Conservation (phyloP, 2,888 invertebrate genomes). For the Nudaria mundana region DNA sequence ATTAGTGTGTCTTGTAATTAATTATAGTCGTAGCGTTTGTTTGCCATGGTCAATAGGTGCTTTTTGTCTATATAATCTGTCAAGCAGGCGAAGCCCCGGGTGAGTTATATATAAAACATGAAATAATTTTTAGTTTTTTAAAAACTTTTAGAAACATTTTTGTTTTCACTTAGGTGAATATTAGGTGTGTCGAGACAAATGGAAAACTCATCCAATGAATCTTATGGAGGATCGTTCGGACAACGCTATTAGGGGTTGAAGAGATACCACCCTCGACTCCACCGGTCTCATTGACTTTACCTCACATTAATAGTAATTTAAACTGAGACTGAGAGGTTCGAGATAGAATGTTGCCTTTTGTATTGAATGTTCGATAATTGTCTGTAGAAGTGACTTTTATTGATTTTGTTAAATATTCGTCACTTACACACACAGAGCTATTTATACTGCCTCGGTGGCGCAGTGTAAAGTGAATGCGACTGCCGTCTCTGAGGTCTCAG, state of each 20-base stretch:
- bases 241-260: conserved; percentile 35
- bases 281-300: conserved; percentile 36
- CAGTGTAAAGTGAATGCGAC: no score
- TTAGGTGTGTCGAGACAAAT: conserved; percentile 24
- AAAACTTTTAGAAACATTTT: neutral
- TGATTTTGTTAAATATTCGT: no score
- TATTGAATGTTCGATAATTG: neutral
- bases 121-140: neutral
- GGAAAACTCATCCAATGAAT: conserved; percentile 34
- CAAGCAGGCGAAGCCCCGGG: no score
- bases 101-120: no score
- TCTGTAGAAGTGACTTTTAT: no score
- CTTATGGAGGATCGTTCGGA: conserved; percentile 35
- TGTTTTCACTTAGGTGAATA: neutral
- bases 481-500: no score
- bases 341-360: conserved; percentile 6
- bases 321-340: conserved; percentile 13
- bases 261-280: conserved; percentile 27
- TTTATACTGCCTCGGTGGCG: no score
- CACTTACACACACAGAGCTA: no score
- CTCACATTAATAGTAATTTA: conserved; percentile 26
- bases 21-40: no score
- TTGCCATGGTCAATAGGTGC: no score
- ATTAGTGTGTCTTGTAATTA: no score
- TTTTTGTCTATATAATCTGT: no score